Percentiles rank a stretch among this genome's conserved stretches.
Conservation (phyloP, 2,888 invertebrate species). For the Drosophila hamatofila region DNA sequence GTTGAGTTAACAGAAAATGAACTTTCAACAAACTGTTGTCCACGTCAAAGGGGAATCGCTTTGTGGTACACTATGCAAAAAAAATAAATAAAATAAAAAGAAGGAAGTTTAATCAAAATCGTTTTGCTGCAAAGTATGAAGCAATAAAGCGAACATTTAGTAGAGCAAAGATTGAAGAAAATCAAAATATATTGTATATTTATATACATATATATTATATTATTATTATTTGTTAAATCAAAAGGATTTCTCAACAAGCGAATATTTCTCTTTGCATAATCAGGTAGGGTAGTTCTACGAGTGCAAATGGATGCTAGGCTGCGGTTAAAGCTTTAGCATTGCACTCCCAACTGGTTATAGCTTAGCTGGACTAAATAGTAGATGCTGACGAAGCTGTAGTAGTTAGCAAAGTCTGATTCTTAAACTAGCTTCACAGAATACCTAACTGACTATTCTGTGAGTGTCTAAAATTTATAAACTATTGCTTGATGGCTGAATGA, state of each 20-base stretch:
- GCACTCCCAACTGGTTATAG: background rate
- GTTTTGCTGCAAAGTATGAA: background rate
- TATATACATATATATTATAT: background rate
- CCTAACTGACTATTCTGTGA: too few species aligned
- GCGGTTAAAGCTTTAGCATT: background rate
- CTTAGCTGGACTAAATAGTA: background rate
- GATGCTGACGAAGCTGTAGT: too few species aligned
- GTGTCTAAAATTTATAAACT: too few species aligned
- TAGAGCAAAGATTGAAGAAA: background rate
- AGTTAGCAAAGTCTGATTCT: background rate
- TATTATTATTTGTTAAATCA: background rate
- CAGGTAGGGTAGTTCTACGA: background rate
- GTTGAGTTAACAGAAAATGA: constrained; percentile 5
- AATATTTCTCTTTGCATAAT: background rate
- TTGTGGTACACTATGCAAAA: background rate
- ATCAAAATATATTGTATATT: background rate
- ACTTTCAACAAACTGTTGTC: background rate
- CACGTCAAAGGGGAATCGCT: background rate
- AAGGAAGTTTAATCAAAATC: background rate
- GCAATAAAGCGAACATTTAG: background rate
- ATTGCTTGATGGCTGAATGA: background rate
- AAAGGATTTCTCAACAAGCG: background rate
- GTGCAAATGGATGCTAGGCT: background rate
- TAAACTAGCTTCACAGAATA: background rate
- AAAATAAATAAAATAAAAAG: too few species aligned